These are phyloP conservation scores for Noctua comes DNA, from an alignment of 2,888 invertebrate species.

Conservation along the genomic window DNA sequence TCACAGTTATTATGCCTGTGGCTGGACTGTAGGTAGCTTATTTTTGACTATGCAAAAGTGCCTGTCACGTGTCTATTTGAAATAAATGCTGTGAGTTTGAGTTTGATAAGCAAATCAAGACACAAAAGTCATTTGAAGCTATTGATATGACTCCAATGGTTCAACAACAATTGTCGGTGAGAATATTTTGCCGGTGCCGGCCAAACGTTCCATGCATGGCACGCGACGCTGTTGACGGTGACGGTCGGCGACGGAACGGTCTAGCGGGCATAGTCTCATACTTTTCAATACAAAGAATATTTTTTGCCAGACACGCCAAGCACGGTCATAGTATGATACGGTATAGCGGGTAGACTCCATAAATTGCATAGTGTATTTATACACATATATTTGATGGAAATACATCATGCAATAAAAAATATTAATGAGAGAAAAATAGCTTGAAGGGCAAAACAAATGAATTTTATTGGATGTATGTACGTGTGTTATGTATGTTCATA, in stretches of 20 bases:
- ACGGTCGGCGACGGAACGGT: neutral
- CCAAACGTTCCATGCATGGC: neutral
- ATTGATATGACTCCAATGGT: neutral
- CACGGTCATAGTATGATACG: neutral
- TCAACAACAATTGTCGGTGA: no score
- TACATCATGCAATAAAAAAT: slow-evolving; percentile 17
- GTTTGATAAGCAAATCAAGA: neutral
- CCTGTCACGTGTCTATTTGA: no score
- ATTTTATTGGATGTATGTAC: slow-evolving; percentile 29
- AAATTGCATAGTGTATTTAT: neutral
- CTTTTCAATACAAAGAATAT: neutral
- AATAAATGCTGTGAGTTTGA: no score
- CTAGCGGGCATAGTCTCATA: neutral
- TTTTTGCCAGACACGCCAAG: neutral
- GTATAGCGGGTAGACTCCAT: neutral
- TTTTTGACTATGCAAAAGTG: no score
- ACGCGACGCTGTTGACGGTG: no score
- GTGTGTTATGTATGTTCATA: neutral
- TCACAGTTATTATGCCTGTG: no score
- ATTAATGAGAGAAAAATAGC: slow-evolving; percentile 31
- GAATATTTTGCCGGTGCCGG: neutral
- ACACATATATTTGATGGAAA: neutral
- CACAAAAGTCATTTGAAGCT: neutral
- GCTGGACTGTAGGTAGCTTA: no score
- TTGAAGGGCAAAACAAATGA: slow-evolving; percentile 53